These are phyloP conservation scores for Chroicocephalus ridibundus DNA, from an alignment of 2,113 vertebrate species.

Conservation along the genomic window DNA sequence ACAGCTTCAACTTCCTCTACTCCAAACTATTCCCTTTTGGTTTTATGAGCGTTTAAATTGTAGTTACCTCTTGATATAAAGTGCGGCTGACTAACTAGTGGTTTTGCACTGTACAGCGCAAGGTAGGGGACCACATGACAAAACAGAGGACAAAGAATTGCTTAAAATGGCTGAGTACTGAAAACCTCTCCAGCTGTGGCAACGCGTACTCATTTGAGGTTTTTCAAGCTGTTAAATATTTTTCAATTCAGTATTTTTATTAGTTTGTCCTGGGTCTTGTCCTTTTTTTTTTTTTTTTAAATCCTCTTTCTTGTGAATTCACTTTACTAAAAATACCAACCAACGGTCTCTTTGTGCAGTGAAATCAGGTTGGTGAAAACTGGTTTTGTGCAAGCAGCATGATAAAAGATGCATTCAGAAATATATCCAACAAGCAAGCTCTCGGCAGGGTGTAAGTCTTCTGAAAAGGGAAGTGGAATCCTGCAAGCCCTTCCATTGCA, in stretches of 20 bases:
- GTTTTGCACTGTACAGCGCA: neutral
- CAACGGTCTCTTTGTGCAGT: neutral
- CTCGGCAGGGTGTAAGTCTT: slow-evolving; percentile 50
- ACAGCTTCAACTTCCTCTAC: neutral
- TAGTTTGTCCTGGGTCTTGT: slow-evolving; percentile 24
- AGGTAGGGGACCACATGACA: slow-evolving; percentile 14
- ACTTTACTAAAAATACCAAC: slow-evolving; percentile 47
- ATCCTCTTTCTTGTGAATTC: slow-evolving; percentile 20
- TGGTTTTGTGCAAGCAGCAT: slow-evolving; percentile 45
- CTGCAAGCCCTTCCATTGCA: slow-evolving; percentile 32
- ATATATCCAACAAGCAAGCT: slow-evolving; percentile 54
- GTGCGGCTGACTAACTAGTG: neutral
- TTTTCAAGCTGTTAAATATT: slow-evolving; percentile 48
- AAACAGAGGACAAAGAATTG: slow-evolving; percentile 37
- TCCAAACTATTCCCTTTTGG: neutral
- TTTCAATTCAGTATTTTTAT: slow-evolving; percentile 34
- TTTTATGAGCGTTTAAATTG: neutral
- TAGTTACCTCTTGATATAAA: neutral
- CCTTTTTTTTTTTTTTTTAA: neutral
- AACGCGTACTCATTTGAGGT: neutral
- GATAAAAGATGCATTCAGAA: slow-evolving; percentile 63
- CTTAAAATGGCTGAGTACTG: slow-evolving; percentile 41
- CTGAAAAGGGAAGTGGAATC: slow-evolving; percentile 53
- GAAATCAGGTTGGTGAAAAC: slow-evolving; percentile 51
- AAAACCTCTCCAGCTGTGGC: neutral